Evolutionary conservation across 2,888 invertebrate genomes (phyloP), one percentile per base, ranked within the genome.

Genomic region (Thelaira solivaga): DNA sequence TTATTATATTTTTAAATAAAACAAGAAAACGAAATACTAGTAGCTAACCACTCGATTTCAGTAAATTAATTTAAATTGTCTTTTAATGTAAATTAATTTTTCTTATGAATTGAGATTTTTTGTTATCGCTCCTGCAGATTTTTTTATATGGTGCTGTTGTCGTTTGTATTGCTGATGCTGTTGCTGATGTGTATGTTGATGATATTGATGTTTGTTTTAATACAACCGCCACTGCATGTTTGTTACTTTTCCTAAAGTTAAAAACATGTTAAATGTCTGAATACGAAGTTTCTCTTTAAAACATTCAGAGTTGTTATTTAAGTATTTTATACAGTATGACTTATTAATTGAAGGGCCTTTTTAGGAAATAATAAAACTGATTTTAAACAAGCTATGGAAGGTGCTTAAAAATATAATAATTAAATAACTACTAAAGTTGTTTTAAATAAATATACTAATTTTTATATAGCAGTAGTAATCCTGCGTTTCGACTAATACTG

Each of bases 31-130:
- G 72, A 80, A 85, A 83, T 83, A 85, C 84, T 83, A 83, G 84
- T 85, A 86, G 85, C 84, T 78, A 76, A 76, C 73, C 59, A 75
- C 86, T 84, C 83, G 71, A 78, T 69, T 71, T 84, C 82, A 82
- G 83, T 84, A 86, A 88, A 88, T 88, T 88, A 86, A 86, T 87
- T 88, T 86, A 88, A 88, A 88, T 88, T 86, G 86, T 83, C 84
- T 86, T 87, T 87, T 88, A 87, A 88, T 88, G 86, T 86, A 85
- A 85, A 86, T 87, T 83, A 85, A 88, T 88, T 84, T 85, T 85
- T 87, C 87, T 88, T 83, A 59, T 39, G 65, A 71, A 82, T 82
- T 69, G 31, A 69, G 69, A 69, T 74, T 78, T 69, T 74, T 69
- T 62, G 43, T 55, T 75, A 31, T 26, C 53, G 59, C 22, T 71